Percentiles rank a stretch among this genome's conserved stretches.
Conservation (phyloP, 2,797 vertebrate species). For the Clamator glandarius region DNA sequence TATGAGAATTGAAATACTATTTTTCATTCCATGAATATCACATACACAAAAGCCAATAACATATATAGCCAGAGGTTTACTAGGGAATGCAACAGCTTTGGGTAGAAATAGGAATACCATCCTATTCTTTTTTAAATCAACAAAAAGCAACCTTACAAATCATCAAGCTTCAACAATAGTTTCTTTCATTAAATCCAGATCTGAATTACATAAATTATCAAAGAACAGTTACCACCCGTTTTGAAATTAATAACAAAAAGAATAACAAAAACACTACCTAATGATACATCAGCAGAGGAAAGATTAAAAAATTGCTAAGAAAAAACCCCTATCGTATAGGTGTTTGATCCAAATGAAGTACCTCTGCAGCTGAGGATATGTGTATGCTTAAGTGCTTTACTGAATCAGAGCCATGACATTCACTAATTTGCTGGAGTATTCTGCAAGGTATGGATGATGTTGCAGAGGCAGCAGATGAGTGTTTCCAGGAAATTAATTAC, state of each 20-base stretch:
- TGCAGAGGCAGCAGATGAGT: not conserved
- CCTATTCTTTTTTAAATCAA: not conserved
- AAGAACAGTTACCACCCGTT: not conserved
- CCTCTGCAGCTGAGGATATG: not conserved
- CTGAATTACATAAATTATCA: not conserved
- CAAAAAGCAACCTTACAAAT: not conserved
- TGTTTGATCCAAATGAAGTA: not conserved
- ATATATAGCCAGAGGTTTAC: not conserved
- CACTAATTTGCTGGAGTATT: not conserved
- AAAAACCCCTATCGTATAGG: not conserved
- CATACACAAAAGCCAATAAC: rapidly evolving
- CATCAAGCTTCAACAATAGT: not conserved
- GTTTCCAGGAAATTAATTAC: not conserved
- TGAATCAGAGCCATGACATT: slow-evolving; percentile 12
- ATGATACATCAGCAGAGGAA: not conserved
- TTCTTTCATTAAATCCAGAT: not conserved
- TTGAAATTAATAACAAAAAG: not conserved
- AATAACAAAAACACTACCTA: not conserved
- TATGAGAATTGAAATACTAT: not conserved
- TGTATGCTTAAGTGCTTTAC: slow-evolving; percentile 5
- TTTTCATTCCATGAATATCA: not conserved
- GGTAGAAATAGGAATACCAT: not conserved
- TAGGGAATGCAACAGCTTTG: not conserved
- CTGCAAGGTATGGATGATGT: not conserved
- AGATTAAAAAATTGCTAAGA: not conserved